phyloP scores from a whole-genome alignment of 2,797 vertebrate genomes.

The Falco peregrinus region DNA sequence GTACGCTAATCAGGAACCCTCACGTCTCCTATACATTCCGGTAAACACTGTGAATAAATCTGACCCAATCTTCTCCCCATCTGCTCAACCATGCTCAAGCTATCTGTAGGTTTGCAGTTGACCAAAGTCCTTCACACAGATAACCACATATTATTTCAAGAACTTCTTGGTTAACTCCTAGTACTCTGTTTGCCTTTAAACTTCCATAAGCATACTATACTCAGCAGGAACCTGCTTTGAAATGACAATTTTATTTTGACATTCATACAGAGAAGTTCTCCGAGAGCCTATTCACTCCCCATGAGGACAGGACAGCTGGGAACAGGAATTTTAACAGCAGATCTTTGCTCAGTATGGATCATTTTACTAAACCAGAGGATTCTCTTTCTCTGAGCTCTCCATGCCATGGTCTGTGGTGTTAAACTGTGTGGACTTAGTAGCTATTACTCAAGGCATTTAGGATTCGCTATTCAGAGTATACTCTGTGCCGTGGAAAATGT shows the following conservation, averaged over 20 bases:
- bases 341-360: fast-evolving
- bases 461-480: background rate
- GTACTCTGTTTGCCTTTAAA: background rate
- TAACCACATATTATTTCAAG: background rate
- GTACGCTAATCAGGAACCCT: background rate
- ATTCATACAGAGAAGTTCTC: background rate
- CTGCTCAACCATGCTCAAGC: background rate
- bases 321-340: background rate
- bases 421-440: background rate
- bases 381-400: background rate
- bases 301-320: background rate
- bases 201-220: background rate
- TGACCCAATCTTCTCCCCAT: background rate
- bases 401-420: background rate
- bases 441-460: background rate
- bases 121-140: background rate
- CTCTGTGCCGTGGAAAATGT: background rate
- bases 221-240: background rate
- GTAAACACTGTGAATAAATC: background rate
- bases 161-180: background rate
- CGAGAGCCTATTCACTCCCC: background rate
- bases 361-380: background rate
- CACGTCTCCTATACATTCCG: background rate
- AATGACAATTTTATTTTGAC: background rate
- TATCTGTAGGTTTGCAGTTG: background rate